Evolutionary conservation across 1,140 invertebrate genomes (phyloP).

Genomic region (Episyrphus balteatus): DNA sequence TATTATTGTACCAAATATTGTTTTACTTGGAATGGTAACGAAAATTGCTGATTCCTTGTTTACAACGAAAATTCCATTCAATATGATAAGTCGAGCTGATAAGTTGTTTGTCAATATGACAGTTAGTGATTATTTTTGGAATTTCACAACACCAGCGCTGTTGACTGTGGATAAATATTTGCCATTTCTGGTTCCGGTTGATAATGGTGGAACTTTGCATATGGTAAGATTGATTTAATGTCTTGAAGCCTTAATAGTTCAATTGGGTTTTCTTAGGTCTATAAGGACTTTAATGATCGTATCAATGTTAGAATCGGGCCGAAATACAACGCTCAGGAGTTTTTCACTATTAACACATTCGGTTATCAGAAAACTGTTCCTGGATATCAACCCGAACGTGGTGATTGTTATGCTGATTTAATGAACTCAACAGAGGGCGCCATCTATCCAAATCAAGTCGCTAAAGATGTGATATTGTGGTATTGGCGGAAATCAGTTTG

Average conservation of each 20-base stretch:
- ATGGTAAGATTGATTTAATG: conserved; percentile 32
- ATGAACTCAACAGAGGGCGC: conserved; percentile 1
- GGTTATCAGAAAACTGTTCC: conserved; percentile 33
- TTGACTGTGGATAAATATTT: conserved; percentile 26
- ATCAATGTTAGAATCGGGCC: conserved; percentile 18
- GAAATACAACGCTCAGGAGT: background rate
- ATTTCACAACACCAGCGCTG: conserved; percentile 43
- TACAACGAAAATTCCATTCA: conserved; percentile 39
- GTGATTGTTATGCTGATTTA: conserved; percentile 3
- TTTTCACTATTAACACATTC: background rate
- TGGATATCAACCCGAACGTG: conserved; percentile 35
- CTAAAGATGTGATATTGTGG: conserved; percentile 32
- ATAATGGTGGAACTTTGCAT: conserved; percentile 46
- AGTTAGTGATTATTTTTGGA: conserved; percentile 47
- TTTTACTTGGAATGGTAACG: conserved; percentile 44
- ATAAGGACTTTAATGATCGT: background rate
- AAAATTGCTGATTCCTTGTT: conserved; percentile 42
- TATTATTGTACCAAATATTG: conserved; percentile 45
- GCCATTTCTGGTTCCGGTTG: conserved; percentile 43
- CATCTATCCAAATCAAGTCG: background rate
- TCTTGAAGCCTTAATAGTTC: background rate
- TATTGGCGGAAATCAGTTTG: conserved; percentile 50
- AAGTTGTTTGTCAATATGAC: conserved; percentile 39
- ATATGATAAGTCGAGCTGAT: conserved; percentile 33
- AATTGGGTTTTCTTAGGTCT: background rate